phyloP scores from a whole-genome alignment of 2,797 vertebrate species.

The Lepus oiostolus region DNA sequence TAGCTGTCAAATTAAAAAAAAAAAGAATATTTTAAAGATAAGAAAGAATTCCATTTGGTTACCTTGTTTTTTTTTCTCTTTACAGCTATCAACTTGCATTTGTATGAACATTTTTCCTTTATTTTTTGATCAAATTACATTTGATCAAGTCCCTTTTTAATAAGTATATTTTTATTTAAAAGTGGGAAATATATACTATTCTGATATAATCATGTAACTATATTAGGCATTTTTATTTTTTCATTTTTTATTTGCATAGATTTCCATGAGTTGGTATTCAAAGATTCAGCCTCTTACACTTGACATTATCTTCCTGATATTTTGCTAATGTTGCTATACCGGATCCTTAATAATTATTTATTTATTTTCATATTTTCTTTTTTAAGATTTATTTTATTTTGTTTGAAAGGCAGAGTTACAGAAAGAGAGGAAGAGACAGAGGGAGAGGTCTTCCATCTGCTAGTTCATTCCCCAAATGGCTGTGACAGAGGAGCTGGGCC shows the following conservation, averaged over 20 bases:
- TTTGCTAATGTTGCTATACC: neutral
- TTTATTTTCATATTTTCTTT: no score
- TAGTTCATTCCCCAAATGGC: no score
- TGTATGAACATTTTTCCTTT: neutral
- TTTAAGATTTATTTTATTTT: no score
- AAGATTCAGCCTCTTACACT: neutral
- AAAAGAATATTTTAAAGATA: neutral
- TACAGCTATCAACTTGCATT: neutral
- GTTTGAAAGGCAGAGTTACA: no score
- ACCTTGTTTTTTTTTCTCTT: neutral
- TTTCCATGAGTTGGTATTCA: constrained; percentile 18
- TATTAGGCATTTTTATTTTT: constrained; percentile 9
- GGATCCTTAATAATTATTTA: neutral
- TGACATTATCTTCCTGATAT: neutral
- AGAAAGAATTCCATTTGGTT: neutral
- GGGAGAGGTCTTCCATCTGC: no score
- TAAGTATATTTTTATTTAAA: constrained; percentile 34
- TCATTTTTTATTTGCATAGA: constrained; percentile 29
- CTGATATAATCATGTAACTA: neutral
- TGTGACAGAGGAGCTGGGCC: no score
- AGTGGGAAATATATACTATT: neutral
- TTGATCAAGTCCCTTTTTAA: constrained; percentile 40
- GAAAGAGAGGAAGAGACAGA: no score
- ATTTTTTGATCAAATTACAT: constrained; percentile 42
- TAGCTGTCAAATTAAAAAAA: no score